phyloP scores from a whole-genome alignment of 2,797 vertebrate species.

The Bradypodion pumilum region DNA sequence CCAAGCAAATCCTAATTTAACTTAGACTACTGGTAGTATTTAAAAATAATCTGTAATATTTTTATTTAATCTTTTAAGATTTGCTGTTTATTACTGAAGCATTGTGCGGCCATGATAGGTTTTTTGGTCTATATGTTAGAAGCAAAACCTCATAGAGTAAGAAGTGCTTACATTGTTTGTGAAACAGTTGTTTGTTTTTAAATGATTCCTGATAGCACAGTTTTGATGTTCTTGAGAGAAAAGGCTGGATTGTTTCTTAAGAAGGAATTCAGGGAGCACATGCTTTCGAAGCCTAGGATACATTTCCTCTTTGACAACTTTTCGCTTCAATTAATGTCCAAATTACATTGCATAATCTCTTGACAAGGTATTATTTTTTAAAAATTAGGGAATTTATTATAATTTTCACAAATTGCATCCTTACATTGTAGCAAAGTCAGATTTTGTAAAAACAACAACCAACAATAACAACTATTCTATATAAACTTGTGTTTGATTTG shows the following conservation, averaged over 20 bases:
- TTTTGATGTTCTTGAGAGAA: constrained; percentile 26
- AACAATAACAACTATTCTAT: constrained; percentile 71
- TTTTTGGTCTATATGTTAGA: constrained; percentile 57
- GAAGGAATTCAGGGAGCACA: constrained; percentile 44
- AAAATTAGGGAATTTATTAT: constrained; percentile 53
- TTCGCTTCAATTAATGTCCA: constrained; percentile 41
- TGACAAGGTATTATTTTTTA: constrained; percentile 36
- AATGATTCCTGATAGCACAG: constrained; percentile 48
- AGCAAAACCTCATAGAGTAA: constrained; percentile 29
- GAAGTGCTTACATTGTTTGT: constrained; percentile 43
- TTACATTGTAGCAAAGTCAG: constrained; percentile 65
- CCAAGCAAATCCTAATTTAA: constrained; percentile 52
- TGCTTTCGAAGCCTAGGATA: constrained; percentile 48
- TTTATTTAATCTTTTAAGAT: constrained; percentile 60
- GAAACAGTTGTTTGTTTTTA: constrained; percentile 50
- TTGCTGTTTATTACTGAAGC: constrained; percentile 60
- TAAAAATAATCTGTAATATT: constrained; percentile 60
- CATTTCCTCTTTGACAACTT: constrained; percentile 39
- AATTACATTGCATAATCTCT: constrained; percentile 39
- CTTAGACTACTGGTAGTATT: constrained; percentile 56
- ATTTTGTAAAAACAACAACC: constrained; percentile 67
- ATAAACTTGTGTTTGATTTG: constrained; percentile 70
- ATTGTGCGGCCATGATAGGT: constrained; percentile 34
- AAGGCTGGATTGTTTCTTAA: constrained; percentile 10
- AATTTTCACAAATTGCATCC: constrained; percentile 65